Percentiles rank a stretch among this genome's conserved stretches.
Conservation (phyloP, 2,113 vertebrate genomes). For the Phylloscopus whistleri region DNA sequence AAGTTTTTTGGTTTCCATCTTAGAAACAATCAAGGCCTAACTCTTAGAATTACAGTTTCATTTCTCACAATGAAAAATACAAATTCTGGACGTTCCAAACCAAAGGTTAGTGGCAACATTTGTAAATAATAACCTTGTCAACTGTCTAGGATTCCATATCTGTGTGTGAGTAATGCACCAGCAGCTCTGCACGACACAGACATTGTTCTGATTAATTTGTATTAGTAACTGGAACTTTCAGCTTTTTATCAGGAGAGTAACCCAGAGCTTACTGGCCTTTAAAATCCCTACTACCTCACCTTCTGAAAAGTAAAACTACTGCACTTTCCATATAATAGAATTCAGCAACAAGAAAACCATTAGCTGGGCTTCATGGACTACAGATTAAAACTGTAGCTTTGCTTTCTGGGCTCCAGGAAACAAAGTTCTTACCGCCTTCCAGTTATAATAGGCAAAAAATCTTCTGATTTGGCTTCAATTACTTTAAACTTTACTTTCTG, state of each 20-base stretch:
- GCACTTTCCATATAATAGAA: not conserved
- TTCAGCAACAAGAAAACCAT: not conserved
- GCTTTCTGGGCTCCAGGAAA: not conserved
- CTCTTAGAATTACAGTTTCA: not conserved
- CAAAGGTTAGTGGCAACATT: not conserved
- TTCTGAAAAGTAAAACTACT: not conserved
- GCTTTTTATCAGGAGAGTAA: not conserved
- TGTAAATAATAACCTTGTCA: not conserved
- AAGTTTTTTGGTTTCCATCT: not conserved
- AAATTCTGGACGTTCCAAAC: not conserved
- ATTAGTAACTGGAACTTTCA: not conserved
- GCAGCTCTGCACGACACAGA: not conserved
- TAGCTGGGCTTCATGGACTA: not conserved
- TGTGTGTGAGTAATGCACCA: not conserved
- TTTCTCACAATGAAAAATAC: not conserved
- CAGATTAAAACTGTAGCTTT: not conserved
- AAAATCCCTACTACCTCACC: not conserved
- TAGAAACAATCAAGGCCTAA: not conserved
- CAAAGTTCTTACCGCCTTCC: slow-evolving; percentile 86
- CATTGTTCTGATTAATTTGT: not conserved
- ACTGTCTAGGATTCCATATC: not conserved
- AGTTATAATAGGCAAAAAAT: slow-evolving; percentile 87
- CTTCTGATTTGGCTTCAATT: slow-evolving; percentile 86
- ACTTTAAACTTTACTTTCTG: slow-evolving; percentile 91
- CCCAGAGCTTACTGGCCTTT: not conserved